Evolutionary conservation across 1,140 invertebrate species (phyloP).

Genomic region (Ridgeia piscesae): DNA sequence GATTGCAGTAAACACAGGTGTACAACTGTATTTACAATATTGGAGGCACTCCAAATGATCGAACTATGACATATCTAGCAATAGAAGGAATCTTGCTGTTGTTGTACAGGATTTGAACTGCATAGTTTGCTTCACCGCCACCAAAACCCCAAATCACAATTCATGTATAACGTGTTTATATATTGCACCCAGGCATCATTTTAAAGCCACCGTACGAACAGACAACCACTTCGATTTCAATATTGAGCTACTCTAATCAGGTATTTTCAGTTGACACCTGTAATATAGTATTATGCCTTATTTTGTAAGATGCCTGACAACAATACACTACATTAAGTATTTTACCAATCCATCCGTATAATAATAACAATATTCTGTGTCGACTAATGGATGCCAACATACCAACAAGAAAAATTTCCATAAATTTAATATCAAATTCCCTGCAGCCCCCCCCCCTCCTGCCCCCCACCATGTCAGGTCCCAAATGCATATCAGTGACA

Average conservation of each 20-base stretch:
- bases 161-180: background rate
- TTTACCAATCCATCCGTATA: background rate
- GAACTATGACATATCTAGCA: background rate
- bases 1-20: background rate
- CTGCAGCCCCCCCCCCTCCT: background rate
- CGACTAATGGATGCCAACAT: background rate
- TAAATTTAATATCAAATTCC: background rate
- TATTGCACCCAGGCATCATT: background rate
- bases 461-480: background rate
- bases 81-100: background rate
- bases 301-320: background rate
- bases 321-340: background rate
- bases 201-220: background rate
- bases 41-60: background rate
- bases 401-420: background rate
- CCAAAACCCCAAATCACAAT: background rate
- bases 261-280: background rate
- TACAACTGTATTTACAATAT: background rate
- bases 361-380: background rate
- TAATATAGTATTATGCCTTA: background rate
- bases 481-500: slow-evolving; percentile 5
- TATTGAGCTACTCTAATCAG: background rate
- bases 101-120: background rate
- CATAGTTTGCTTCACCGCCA: background rate
- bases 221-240: background rate